Evolutionary conservation across 2,113 vertebrate genomes (phyloP), one percentile per base, ranked within the genome.

Genomic region (Sinocyclocheilus rhinocerous): DNA sequence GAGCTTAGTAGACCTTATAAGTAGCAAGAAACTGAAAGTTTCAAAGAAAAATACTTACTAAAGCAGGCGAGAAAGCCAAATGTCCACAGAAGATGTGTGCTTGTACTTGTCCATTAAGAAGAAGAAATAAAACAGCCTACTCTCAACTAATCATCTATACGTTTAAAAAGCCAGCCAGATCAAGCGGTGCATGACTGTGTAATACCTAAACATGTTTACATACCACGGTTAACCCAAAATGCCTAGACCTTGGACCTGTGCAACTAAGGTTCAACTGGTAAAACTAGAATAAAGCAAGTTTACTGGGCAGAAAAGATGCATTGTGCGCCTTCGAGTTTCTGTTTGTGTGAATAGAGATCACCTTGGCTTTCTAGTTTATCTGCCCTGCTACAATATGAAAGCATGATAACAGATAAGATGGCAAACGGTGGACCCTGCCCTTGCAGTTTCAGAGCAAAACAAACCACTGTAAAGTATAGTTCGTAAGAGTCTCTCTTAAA

Each of bases 361-460:
- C 16, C 18, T 22, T 57, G 26, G 50, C 50, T 57, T 55, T 81
- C 20, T 24, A 63, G 22, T 39, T 42, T 76, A 61, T 63, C 12
- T 76, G 22, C 18, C 24, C 59, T 36, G 42, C 61, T 39, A 55
- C 9, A 18, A 65, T 91, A 92, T 89, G 61, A 88, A 57, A 55
- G 63, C 57, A 90, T 77, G 22, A 90, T 90, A 87, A 92, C 92
- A 90, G 89, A 93, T 93, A 88, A 93, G 87, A 84, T 52, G 15
- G 20, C 45, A 76, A 84, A 42, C 83, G 79, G 81, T 90, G 89
- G 91, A 88, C 92, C 87, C 86, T 88, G 73, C 78, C 70, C 79
- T 91, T 75, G 50, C 50, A 26, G 55, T 73, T 48, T 65, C 24
- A 70, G 39, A 36, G n/a, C 7, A 63, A 12, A 84, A 22, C 6